Base-by-base conservation (phyloP, 2,113 vertebrate genomes). In the Hepsetus odoe region DNA sequence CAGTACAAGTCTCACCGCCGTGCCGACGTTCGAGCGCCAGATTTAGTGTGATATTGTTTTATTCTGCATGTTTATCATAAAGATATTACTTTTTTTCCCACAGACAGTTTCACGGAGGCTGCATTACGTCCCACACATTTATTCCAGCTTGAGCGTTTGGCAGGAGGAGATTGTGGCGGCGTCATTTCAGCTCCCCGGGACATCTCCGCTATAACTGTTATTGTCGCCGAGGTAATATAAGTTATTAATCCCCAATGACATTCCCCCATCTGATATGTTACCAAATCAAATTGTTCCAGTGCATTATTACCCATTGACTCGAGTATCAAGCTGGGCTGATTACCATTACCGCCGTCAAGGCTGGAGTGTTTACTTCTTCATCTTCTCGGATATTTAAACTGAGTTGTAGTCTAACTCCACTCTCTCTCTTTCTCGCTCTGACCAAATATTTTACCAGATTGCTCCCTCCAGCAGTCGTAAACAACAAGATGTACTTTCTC, bases 151-250 rank as follows among this genome's bases (percentile, higher is more conserved):
- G 65, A 79, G 69, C 78, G 11, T 71, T 88, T 72, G 70, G 69
- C 20, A 68, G 72, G 78, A 86, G 77, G 62, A 85, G 80, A 85
- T 83, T 46, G 56, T 81, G 81, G 67, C 76, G 70, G 69, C 82
- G 85, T 86, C 85, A 80, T 65, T 84, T 84, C 72, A 62, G 84
- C 86, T 90, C 82, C 70, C 16, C 42, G 24, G 66, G 67, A 86
- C 53, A 76, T 70, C 83, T 85, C 79, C 18, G 62, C 73, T 77
- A 68, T 70, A 82, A 83, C 58, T 74, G 72, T 74, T 75, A 66
- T 73, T 78, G 75, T 86, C 80, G 76, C 86, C 61, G 76, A 85
- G 78, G 76, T 85, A 79, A 80, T 86, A 84, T 86, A 85, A 84
- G 80, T 84, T 64, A 81, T 73, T 5, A 89, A 83, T 87, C 72